Evolutionary conservation across 2,888 invertebrate genomes (phyloP), one percentile per base, ranked within the genome.

Genomic region (Macaria notata): DNA sequence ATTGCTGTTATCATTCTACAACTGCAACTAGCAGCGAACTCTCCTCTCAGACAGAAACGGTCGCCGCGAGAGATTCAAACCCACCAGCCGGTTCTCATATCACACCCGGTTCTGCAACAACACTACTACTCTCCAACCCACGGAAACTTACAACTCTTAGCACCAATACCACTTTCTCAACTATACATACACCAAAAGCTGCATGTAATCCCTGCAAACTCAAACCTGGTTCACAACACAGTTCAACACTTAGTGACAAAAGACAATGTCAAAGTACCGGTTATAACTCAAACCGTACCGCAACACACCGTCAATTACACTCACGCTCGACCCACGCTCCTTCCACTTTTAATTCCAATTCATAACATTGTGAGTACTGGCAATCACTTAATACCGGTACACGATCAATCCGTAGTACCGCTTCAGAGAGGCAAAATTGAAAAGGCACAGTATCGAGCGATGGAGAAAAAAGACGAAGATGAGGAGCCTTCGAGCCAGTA

Each of bases 361-460:
- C 72, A 84, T n/a, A 78, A 78, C 49, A 59, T 59, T n/a, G 48
- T 59, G 0, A 54, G n/a, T 45, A 59, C 59, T 8, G 48, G 54
- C 19, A 59, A 59, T 31, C 76, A 79, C 55, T 63, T 82, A 31
- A 78, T 86, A 9, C 81, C 84, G 8, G 59, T 84, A 0, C 86
- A 85, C 31, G 88, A 90, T 54, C 59, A 89, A 43, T 81, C 86
- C 0, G 89, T 90, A 0, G 83, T 90, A 65, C 89, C 89, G 1
- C 46, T 90, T 30, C 84, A 83, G 45, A 78, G 78, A 49, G 69
- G 75, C 30, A 70, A 70, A 8, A 59, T 67, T 0, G 73, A 76
- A 36, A 78, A 77, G 56, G 71, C 69, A 9, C 79, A 75, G 50
- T 77, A 74, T 44, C 71, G 76, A 45, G 58, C 71, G 52, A 71